These are phyloP conservation scores for Pimephales promelas DNA, from an alignment of 2,113 vertebrate genomes.

Conservation along the genomic window DNA sequence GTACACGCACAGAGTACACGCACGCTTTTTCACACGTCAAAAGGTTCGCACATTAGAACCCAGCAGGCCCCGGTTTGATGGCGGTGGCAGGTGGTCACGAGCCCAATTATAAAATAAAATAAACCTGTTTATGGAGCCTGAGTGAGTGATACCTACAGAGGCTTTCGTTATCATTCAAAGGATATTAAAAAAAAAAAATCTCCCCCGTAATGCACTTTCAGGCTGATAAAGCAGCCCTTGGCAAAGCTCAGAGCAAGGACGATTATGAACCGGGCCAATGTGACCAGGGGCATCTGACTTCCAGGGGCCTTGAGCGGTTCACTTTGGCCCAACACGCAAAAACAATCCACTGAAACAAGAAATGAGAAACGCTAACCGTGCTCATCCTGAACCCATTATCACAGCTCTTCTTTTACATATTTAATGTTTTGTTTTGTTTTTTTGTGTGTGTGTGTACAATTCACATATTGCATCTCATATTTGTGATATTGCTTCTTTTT, in stretches of 20 bases:
- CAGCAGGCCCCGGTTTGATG: background rate
- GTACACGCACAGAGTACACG: no score
- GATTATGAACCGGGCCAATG: conserved; percentile 16
- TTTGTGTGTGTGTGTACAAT: background rate
- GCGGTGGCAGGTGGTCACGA: background rate
- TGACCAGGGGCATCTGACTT: conserved; percentile 1
- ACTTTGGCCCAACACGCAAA: background rate
- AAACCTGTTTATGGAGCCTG: conserved; percentile 24
- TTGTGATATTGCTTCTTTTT: background rate
- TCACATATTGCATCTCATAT: background rate
- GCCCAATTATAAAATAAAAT: conserved; percentile 37
- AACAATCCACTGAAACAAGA: background rate
- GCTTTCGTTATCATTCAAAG: conserved; percentile 1
- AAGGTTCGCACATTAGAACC: background rate
- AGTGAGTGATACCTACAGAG: conserved; percentile 5
- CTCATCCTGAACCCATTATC: background rate
- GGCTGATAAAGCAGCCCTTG: conserved; percentile 15
- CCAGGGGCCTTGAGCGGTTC: background rate
- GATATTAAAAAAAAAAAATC: conserved; percentile 4
- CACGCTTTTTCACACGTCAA: background rate
- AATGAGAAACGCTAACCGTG: background rate
- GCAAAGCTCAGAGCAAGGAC: conserved; percentile 18
- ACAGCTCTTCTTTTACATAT: no score
- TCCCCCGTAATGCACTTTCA: background rate
- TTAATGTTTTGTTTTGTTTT: background rate